Conservation (phyloP, 2,888 invertebrate species). For the Cactoblastis cactorum region DNA sequence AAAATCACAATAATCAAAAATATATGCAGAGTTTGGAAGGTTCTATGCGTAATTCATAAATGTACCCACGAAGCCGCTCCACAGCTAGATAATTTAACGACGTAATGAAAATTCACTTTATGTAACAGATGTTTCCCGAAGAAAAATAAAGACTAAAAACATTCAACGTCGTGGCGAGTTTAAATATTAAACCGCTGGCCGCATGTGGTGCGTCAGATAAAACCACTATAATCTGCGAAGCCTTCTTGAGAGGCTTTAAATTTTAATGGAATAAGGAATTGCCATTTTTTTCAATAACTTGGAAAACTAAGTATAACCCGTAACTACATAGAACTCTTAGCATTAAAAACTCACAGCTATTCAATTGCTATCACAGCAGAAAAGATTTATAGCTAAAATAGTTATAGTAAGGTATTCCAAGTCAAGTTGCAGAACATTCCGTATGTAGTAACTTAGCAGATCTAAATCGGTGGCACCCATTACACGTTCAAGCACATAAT, state of each 20-base stretch:
- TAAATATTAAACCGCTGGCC: slow-evolving; percentile 17
- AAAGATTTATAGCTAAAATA: neutral
- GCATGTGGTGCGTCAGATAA: slow-evolving; percentile 39
- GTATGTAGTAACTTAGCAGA: neutral
- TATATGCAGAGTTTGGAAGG: too few relatives aligned
- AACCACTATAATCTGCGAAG: slow-evolving; percentile 50
- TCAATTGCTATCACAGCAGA: slow-evolving; percentile 13
- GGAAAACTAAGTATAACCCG: slow-evolving; percentile 42
- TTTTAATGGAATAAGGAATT: slow-evolving; percentile 43
- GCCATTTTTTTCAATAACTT: slow-evolving; percentile 47
- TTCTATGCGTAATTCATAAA: too few relatives aligned
- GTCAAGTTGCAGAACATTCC: neutral
- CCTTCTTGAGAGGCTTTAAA: slow-evolving; percentile 58
- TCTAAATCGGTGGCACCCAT: slow-evolving; percentile 9
- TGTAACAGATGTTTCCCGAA: neutral
- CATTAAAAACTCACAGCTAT: slow-evolving; percentile 28
- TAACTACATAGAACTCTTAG: too few relatives aligned
- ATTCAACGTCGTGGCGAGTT: slow-evolving; percentile 2
- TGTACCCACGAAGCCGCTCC: too few relatives aligned
- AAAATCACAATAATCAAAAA: too few relatives aligned
- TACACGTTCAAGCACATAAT: slow-evolving; percentile 29
- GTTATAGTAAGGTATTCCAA: neutral
- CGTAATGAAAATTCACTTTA: neutral
- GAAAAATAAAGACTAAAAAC: slow-evolving; percentile 4
- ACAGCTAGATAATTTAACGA: too few relatives aligned